Evolutionary conservation across 2,888 invertebrate genomes (phyloP).

Genomic region (Ornithoptera priamus): DNA sequence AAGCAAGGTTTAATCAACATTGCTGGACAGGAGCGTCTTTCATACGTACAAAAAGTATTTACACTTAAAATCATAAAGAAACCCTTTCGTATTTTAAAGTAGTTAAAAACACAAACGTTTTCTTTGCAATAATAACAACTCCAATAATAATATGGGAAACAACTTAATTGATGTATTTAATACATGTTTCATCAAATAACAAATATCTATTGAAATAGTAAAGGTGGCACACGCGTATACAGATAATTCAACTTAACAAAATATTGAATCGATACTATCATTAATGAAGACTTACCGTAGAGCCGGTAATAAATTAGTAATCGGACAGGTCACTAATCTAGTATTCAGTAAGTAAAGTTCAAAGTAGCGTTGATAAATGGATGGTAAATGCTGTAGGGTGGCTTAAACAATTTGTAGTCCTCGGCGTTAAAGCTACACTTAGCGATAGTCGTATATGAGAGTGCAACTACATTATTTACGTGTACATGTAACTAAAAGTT

Average conservation of each 20-base stretch:
- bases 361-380: slow-evolving; percentile 9
- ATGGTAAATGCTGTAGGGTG: slow-evolving; percentile 4
- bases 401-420: slow-evolving; percentile 20
- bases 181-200: too few relatives aligned
- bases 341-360: slow-evolving; percentile 10
- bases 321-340: slow-evolving; percentile 8
- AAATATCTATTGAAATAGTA: not conserved
- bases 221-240: not conserved
- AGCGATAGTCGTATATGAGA: slow-evolving; percentile 8
- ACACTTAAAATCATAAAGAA: too few relatives aligned
- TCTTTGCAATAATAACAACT: too few relatives aligned
- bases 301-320: slow-evolving; percentile 3
- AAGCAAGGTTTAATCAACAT: too few relatives aligned
- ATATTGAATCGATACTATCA: not conserved
- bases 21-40: too few relatives aligned
- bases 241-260: not conserved
- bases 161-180: too few relatives aligned
- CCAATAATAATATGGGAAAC: too few relatives aligned
- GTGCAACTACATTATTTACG: slow-evolving; percentile 17
- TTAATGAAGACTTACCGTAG: not conserved
- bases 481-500: too few relatives aligned
- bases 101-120: too few relatives aligned
- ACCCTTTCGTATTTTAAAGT: too few relatives aligned
- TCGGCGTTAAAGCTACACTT: slow-evolving; percentile 1
- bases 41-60: too few relatives aligned